Evolutionary conservation across 2,888 invertebrate genomes (phyloP).

Genomic region (Ennomos erosarius): DNA sequence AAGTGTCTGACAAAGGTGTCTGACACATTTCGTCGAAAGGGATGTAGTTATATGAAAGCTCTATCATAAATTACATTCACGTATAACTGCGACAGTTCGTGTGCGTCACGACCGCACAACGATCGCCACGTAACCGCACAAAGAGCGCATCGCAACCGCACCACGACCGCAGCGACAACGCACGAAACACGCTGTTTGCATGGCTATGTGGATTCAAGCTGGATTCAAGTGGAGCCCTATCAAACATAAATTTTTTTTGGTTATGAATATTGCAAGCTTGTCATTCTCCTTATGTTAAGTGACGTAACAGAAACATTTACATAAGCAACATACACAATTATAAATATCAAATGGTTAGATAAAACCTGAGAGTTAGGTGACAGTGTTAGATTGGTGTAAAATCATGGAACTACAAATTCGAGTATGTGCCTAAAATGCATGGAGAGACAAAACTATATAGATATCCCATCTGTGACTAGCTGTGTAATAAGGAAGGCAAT

Average conservation of each 20-base stretch:
- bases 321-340: too few species aligned
- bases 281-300: too few species aligned
- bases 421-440: too few species aligned
- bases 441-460: background rate
- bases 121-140: slow-evolving; percentile 50
- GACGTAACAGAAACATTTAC: too few species aligned
- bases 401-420: too few species aligned
- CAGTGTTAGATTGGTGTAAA: slow-evolving; percentile 45
- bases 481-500: too few species aligned
- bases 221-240: too few species aligned
- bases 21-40: slow-evolving; percentile 4
- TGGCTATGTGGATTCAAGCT: too few species aligned
- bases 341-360: slow-evolving; percentile 54
- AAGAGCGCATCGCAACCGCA: slow-evolving; percentile 50
- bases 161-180: slow-evolving; percentile 46
- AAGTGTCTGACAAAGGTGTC: slow-evolving; percentile 1
- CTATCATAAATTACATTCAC: slow-evolving; percentile 54
- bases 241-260: slow-evolving; percentile 78
- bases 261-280: too few species aligned
- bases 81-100: too few species aligned
- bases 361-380: too few species aligned
- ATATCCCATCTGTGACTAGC: too few species aligned
- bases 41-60: slow-evolving; percentile 28
- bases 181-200: slow-evolving; percentile 53
- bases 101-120: slow-evolving; percentile 31